These are phyloP conservation scores for Myrmecobius fasciatus DNA, from an alignment of 2,113 vertebrate genomes.

Conservation along the genomic window DNA sequence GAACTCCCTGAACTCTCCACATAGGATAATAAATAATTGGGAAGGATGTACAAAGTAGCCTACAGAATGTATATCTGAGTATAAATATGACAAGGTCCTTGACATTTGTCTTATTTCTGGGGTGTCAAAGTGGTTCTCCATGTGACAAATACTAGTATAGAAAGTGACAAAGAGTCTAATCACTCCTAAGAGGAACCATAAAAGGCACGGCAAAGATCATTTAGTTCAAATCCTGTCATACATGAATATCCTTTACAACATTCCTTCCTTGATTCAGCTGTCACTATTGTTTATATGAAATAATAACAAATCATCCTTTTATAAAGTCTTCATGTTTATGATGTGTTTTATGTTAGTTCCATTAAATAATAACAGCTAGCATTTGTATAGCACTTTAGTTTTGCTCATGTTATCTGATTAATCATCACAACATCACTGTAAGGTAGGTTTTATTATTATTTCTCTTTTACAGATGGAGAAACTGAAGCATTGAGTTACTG, in stretches of 20 bases:
- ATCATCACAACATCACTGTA: background rate
- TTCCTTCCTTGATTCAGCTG: background rate
- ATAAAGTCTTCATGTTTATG: background rate
- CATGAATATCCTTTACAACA: background rate
- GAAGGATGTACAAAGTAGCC: background rate
- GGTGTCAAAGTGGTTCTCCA: background rate
- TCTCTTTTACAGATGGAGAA: background rate
- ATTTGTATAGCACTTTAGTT: background rate
- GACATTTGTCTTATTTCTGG: background rate
- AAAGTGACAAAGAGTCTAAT: background rate
- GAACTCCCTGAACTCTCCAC: background rate
- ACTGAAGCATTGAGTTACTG: background rate
- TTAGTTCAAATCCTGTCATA: background rate
- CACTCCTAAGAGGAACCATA: background rate
- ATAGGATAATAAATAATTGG: background rate
- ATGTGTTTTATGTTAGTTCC: background rate
- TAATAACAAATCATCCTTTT: background rate
- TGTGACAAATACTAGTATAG: background rate
- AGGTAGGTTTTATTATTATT: background rate
- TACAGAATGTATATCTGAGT: background rate
- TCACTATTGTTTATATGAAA: background rate
- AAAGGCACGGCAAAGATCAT: background rate
- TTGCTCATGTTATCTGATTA: background rate
- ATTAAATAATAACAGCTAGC: background rate
- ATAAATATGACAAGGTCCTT: background rate